phyloP scores from a whole-genome alignment of 2,888 invertebrate genomes.

The Blera fallax region DNA sequence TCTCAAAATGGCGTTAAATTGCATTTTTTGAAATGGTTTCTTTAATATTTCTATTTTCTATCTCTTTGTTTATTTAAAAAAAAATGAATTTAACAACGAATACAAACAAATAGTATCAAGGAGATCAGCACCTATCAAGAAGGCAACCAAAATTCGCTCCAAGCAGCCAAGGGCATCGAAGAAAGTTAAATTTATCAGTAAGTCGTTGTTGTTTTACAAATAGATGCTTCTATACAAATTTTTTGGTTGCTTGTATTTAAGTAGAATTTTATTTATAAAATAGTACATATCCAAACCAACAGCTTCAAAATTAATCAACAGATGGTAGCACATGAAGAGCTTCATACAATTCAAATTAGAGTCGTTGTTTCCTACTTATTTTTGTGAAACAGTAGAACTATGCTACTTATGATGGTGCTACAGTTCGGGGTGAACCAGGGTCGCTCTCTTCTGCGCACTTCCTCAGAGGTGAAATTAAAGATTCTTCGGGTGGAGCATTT shows the following conservation, averaged over 20 bases:
- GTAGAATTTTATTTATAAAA: background rate
- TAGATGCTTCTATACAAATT: background rate
- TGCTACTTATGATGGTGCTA: no score
- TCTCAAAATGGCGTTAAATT: background rate
- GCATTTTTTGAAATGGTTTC: background rate
- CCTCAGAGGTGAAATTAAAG: no score
- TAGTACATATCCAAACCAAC: no score
- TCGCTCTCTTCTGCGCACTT: no score
- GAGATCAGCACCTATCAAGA: constrained; percentile 89
- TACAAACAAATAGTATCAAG: constrained; percentile 78
- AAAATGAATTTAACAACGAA: constrained; percentile 16
- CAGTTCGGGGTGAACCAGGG: no score
- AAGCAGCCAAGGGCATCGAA: constrained; percentile 88
- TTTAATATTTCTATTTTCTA: constrained; percentile 18
- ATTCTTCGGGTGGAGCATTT: no score
- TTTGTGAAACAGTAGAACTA: no score
- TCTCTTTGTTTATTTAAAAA: constrained; percentile 21
- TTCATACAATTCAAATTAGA: no score
- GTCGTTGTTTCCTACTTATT: no score
- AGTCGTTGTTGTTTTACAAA: constrained; percentile 82
- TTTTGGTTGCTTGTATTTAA: background rate
- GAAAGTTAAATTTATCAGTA: constrained; percentile 95
- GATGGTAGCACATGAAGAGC: no score
- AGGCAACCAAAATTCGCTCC: constrained; percentile 90
- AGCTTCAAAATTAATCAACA: no score